These are phyloP conservation scores for Panorpa germanica DNA, from an alignment of 2,888 invertebrate species.

Conservation along the genomic window DNA sequence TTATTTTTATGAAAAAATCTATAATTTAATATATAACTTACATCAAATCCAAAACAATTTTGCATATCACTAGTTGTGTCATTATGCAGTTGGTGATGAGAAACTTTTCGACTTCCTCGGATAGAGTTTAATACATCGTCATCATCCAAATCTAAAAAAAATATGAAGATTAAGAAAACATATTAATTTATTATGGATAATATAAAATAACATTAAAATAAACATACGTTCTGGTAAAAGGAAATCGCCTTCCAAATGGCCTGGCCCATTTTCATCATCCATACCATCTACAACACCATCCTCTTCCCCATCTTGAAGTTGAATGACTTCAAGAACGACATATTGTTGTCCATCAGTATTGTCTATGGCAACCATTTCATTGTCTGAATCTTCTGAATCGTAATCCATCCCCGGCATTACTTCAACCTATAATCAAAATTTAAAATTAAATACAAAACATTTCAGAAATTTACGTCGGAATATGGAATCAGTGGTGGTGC, in stretches of 20 bases:
- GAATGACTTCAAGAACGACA: conserved; percentile 79
- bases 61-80: conserved; percentile 48
- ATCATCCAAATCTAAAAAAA: conserved; percentile 22
- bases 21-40: conserved; percentile 21
- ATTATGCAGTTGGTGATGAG: conserved; percentile 20
- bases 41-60: conserved; percentile 71
- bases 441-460: conserved; percentile 12
- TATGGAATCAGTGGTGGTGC: conserved; percentile 3
- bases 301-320: conserved; percentile 48
- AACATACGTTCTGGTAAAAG: conserved; percentile 19
- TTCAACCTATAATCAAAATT: conserved; percentile 22
- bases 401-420: conserved; percentile 25
- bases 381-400: conserved; percentile 28
- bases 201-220: no score
- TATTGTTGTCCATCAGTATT: conserved; percentile 64
- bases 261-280: conserved; percentile 16
- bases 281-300: conserved; percentile 21
- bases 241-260: conserved; percentile 25
- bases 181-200: background rate
- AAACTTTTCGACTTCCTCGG: conserved; percentile 20
- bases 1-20: background rate
- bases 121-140: conserved; percentile 25
- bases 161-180: conserved; percentile 4
- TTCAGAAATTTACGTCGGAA: conserved; percentile 13
- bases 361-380: conserved; percentile 44